phyloP scores from a whole-genome alignment of 2,888 invertebrate species.

The Cephus rjabovi region DNA sequence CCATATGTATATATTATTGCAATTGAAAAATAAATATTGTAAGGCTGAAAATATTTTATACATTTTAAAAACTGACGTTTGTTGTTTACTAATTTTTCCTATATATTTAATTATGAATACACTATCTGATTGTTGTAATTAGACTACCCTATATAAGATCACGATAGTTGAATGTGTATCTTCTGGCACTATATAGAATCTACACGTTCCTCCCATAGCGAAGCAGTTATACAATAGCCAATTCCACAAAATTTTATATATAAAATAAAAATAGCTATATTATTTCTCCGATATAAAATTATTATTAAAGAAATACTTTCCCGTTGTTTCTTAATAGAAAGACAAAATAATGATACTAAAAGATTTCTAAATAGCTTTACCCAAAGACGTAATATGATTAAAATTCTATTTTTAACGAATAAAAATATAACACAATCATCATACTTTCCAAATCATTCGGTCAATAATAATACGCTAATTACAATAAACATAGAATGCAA shows the following conservation, averaged over 20 bases:
- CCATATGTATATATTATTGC: background rate
- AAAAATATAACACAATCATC: no score
- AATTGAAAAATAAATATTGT: background rate
- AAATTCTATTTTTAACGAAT: no score
- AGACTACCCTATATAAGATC: background rate
- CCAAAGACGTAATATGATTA: background rate
- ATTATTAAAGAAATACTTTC: background rate
- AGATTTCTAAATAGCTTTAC: background rate
- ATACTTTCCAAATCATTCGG: background rate
- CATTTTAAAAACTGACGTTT: background rate
- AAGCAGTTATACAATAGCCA: background rate
- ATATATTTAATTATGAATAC: background rate
- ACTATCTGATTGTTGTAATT: background rate
- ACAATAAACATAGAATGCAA: no score
- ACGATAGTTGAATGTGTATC: background rate
- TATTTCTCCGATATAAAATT: no score
- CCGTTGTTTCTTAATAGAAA: background rate
- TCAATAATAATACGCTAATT: background rate
- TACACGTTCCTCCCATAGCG: background rate
- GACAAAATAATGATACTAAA: background rate
- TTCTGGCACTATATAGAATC: background rate
- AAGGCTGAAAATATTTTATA: background rate
- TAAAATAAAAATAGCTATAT: background rate
- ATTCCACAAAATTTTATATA: background rate
- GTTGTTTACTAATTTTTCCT: background rate